Base-by-base conservation (phyloP, 2,113 vertebrate species). In the Colistium nudipinnis region DNA sequence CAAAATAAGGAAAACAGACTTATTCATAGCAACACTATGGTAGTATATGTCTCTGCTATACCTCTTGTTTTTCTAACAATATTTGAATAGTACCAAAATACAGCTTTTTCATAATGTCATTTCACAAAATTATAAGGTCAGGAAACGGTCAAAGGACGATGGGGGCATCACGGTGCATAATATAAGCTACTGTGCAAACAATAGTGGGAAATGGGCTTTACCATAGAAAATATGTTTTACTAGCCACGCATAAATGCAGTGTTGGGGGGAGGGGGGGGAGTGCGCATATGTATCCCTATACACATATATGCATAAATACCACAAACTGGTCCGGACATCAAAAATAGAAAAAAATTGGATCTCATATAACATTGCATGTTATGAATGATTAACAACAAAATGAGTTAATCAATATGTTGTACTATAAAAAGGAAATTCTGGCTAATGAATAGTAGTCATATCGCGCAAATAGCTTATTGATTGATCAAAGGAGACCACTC, bases 21-120 rank as follows among this genome's bases (percentile, higher is more conserved):
- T 70, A 51, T 84, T 91, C 94, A 93, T 96, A 95, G 94, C 94
- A 95, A 96, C 95, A 94, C 93, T 92, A 93, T 95, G 93, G 90
- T 94, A 93, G 94, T 93, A 93, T 93, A 94, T 91, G 80, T 93
- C 84, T 92, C 70, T 89, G 76, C 83, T 87, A 89, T 94, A 87
- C 80, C 76, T 81, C 66, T 91, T 49, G 25, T 49, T 87, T 80
- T 85, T 85, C 81, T 86, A 89, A 88, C 87, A 83, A 85, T 87
- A 91, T 77, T 69, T 80, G 73, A 90, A 85, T 79, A 82, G 78
- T 90, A 92, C 83, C 94, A 94, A 97, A 95, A 94, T 95, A 96
- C 84, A 87, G 81, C 91, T 96, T 95, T 91, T 93, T 92, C 95
- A 95, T 94, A 94, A 94, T 80, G 71, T 76, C 80, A 78, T 24